phyloP scores from a whole-genome alignment of 1,140 invertebrate genomes.

The Drosophila triauraria region DNA sequence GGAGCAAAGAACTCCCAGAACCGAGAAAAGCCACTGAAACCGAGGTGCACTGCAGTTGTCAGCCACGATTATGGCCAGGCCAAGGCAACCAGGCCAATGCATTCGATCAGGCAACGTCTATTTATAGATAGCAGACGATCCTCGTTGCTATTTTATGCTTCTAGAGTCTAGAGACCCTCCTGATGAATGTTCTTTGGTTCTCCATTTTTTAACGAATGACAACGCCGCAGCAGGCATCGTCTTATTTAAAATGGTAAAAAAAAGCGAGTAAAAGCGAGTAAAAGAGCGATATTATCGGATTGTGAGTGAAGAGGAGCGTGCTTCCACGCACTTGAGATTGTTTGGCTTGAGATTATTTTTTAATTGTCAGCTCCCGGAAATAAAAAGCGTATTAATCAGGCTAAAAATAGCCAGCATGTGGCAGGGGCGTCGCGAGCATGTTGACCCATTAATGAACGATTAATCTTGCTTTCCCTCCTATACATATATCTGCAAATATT shows the following conservation, averaged over 20 bases:
- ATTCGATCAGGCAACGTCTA: constrained; percentile 50
- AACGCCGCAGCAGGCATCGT: constrained; percentile 41
- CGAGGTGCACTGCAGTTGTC: constrained; percentile 28
- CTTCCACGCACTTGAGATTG: constrained; percentile 43
- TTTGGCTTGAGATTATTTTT: constrained; percentile 27
- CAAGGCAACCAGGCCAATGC: constrained; percentile 36
- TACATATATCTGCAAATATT: constrained; percentile 22
- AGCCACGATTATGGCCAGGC: constrained; percentile 47
- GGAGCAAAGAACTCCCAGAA: constrained; percentile 21
- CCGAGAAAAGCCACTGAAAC: neutral
- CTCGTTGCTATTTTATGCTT: constrained; percentile 29
- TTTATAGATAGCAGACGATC: constrained; percentile 65
- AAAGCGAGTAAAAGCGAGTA: constrained; percentile 1
- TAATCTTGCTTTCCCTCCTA: constrained; percentile 20
- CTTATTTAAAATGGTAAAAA: constrained; percentile 54
- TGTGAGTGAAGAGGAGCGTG: constrained; percentile 35
- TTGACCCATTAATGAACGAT: constrained; percentile 36
- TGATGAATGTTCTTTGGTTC: constrained; percentile 44
- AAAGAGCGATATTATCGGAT: constrained; percentile 50
- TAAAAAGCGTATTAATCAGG: constrained; percentile 37
- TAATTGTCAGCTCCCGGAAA: constrained; percentile 48
- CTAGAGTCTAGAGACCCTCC: constrained; percentile 11
- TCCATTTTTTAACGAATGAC: constrained; percentile 44
- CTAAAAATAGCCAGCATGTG: constrained; percentile 36
- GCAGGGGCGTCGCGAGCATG: constrained; percentile 20